These are phyloP conservation scores for Sialis fuliginosa DNA, from an alignment of 2,888 invertebrate species.

Conservation along the genomic window DNA sequence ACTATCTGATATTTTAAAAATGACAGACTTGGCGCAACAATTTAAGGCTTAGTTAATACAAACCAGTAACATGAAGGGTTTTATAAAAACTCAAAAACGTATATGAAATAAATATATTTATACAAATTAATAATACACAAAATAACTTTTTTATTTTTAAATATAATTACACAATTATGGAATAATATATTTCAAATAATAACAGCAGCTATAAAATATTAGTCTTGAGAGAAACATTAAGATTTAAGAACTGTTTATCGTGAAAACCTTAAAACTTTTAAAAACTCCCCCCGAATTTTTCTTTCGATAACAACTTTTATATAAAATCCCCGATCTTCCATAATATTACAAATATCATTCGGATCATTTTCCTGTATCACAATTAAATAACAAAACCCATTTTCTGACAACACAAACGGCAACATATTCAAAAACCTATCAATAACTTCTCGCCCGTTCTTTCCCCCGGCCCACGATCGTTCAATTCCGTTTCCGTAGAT, in stretches of 20 bases:
- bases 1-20: no score
- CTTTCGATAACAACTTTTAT: constrained; percentile 48
- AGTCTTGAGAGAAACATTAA: background rate
- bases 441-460: constrained; percentile 56
- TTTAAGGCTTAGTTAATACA: no score
- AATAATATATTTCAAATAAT: background rate
- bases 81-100: no score
- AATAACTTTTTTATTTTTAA: background rate
- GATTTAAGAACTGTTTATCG: background rate
- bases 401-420: constrained; percentile 46
- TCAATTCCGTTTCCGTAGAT: constrained; percentile 34
- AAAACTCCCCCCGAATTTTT: constrained; percentile 70
- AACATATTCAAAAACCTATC: constrained; percentile 53
- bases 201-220: background rate
- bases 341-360: constrained; percentile 41
- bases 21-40: no score
- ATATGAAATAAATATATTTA: no score
- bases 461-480: constrained; percentile 67
- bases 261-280: constrained; percentile 59
- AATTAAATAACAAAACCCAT: constrained; percentile 75
- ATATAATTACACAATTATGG: no score
- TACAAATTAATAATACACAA: background rate
- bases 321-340: constrained; percentile 37
- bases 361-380: constrained; percentile 80
- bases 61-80: no score